Conservation (phyloP, 2,888 invertebrate species). For the Acrobasis consociella region DNA sequence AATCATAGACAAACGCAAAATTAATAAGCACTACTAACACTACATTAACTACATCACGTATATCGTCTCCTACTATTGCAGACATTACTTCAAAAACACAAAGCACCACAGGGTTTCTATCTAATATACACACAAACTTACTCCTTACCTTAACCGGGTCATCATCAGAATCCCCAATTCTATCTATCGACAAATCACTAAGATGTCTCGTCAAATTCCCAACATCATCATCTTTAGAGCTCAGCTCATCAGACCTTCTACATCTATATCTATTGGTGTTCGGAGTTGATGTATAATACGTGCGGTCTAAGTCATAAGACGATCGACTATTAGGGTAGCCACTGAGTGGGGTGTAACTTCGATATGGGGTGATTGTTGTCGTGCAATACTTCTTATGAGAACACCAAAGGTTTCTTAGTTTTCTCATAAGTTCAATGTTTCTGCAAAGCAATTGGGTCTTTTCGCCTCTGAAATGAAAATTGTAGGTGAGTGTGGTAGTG, state of each 20-base stretch:
- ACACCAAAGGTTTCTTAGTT: constrained; percentile 83
- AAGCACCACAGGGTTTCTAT: constrained; percentile 3
- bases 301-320: constrained; percentile 74
- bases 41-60: not conserved
- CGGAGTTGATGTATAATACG: constrained; percentile 69
- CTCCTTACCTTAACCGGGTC: constrained; percentile 67
- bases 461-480: constrained; percentile 83
- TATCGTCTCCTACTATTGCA: not conserved
- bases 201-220: constrained; percentile 60
- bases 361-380: constrained; percentile 59
- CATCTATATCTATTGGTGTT: constrained; percentile 67
- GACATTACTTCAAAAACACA: not conserved
- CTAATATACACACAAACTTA: constrained; percentile 32
- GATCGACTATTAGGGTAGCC: constrained; percentile 74
- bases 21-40: not conserved
- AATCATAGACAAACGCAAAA: not conserved
- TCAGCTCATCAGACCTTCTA: constrained; percentile 44
- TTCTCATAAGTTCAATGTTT: constrained; percentile 84
- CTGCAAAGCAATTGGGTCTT: constrained; percentile 83
- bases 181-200: constrained; percentile 72
- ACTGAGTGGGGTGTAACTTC: constrained; percentile 70
- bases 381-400: constrained; percentile 84
- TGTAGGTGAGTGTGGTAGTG: constrained; percentile 24
- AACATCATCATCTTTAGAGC: constrained; percentile 49
- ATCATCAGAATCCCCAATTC: constrained; percentile 68